These are phyloP conservation scores for Oligia strigilis DNA, from an alignment of 2,888 invertebrate species.

Conservation along the genomic window DNA sequence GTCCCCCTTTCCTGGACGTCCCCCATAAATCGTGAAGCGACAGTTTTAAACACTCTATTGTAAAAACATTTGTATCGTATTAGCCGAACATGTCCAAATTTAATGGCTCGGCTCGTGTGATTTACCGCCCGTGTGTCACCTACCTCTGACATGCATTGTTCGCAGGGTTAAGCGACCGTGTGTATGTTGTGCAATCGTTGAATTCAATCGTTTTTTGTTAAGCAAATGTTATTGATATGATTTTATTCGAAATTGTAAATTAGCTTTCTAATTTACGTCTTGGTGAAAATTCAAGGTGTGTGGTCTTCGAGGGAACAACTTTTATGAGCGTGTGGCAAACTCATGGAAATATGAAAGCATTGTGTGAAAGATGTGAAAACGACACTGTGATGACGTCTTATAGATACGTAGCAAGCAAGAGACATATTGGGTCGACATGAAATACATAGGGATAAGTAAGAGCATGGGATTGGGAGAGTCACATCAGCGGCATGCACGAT, in stretches of 20 bases:
- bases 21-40: constrained; percentile 73
- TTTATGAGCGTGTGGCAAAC: background rate
- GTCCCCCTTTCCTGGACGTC: constrained; percentile 58
- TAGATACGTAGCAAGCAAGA: background rate
- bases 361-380: background rate
- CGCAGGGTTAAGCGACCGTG: constrained; percentile 51
- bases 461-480: background rate
- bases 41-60: constrained; percentile 76
- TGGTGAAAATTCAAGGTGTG: constrained; percentile 38
- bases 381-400: background rate
- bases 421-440: background rate
- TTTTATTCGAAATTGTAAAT: constrained; percentile 38
- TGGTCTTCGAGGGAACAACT: constrained; percentile 16
- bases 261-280: constrained; percentile 26
- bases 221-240: constrained; percentile 40
- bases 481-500: background rate
- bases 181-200: constrained; percentile 62
- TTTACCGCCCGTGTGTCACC: constrained; percentile 70
- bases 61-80: constrained; percentile 79
- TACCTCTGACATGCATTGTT: constrained; percentile 65
- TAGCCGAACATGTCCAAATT: constrained; percentile 65
- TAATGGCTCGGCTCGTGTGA: constrained; percentile 70
- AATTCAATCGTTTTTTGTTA: constrained; percentile 37
- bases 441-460: background rate
- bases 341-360: background rate